These are phyloP conservation scores for Chalcosyrphus nemorum DNA, from an alignment of 2,888 invertebrate genomes.

Conservation along the genomic window DNA sequence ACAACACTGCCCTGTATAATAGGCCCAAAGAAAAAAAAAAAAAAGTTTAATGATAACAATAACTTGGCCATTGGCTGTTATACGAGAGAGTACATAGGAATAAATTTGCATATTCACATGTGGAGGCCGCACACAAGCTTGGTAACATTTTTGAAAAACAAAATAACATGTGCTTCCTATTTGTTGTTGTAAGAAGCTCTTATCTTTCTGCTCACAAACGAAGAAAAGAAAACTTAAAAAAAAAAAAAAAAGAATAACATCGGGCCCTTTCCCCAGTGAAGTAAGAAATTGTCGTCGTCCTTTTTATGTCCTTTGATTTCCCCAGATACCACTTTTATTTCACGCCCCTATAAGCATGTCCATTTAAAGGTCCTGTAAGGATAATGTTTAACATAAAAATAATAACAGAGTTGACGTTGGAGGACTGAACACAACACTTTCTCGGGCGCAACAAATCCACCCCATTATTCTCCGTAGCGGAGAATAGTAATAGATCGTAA, in stretches of 20 bases:
- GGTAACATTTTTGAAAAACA: not conserved
- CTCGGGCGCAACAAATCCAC: constrained; percentile 57
- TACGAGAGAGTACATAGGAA: not conserved
- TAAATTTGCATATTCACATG: constrained; percentile 47
- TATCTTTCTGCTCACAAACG: constrained; percentile 38
- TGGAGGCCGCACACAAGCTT: constrained; percentile 9
- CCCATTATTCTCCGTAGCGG: constrained; percentile 46
- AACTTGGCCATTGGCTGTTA: constrained; percentile 47
- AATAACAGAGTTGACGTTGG: constrained; percentile 60
- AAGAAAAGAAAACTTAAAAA: constrained; percentile 29
- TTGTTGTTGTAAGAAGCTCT: constrained; percentile 43
- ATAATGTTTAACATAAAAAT: constrained; percentile 72
- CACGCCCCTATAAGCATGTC: constrained; percentile 72
- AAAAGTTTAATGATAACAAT: constrained; percentile 33
- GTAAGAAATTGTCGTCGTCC: constrained; percentile 59
- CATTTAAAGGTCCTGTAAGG: constrained; percentile 71
- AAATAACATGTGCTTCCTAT: constrained; percentile 23
- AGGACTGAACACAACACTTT: constrained; percentile 45
- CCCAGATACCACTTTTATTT: constrained; percentile 72
- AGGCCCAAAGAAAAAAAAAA: not conserved
- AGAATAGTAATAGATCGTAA: constrained; percentile 66
- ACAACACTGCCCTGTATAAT: too few relatives aligned
- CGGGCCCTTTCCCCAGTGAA: not conserved
- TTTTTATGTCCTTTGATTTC: constrained; percentile 71
- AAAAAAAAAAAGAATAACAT: too few relatives aligned